Percentiles rank a stretch among this genome's conserved stretches.
phyloP scores from a whole-genome alignment of 2,888 invertebrate species.

The Apantesis nais region DNA sequence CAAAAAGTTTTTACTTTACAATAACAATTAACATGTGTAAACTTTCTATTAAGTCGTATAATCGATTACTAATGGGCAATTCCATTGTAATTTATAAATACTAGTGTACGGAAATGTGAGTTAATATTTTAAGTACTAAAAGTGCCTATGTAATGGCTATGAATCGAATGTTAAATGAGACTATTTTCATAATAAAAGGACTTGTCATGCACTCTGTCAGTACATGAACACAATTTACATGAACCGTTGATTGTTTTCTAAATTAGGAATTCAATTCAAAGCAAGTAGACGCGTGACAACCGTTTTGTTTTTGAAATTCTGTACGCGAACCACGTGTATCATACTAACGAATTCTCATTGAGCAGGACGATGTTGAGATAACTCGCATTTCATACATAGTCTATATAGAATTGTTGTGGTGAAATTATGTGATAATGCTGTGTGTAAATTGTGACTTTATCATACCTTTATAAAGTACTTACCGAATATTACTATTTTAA shows the following conservation, averaged over 20 bases:
- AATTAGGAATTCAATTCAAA: conserved; percentile 56
- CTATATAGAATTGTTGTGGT: neutral
- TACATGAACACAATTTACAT: conserved; percentile 22
- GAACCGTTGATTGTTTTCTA: conserved; percentile 52
- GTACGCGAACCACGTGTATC: conserved; percentile 32
- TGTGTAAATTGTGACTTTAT: too few species aligned
- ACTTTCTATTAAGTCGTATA: neutral
- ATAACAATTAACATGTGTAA: too few species aligned
- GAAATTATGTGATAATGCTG: too few species aligned
- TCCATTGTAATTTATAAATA: neutral
- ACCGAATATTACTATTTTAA: too few species aligned
- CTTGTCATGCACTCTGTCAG: conserved; percentile 23
- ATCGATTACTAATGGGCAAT: neutral
- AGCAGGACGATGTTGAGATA: neutral
- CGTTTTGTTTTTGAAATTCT: conserved; percentile 52
- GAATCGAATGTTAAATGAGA: conserved; percentile 35
- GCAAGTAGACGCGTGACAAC: conserved; percentile 43
- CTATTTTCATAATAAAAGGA: conserved; percentile 40
- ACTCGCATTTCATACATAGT: neutral
- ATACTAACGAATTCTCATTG: conserved; percentile 21
- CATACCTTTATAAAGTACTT: too few species aligned
- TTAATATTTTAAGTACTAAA: neutral
- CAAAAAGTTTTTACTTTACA: neutral
- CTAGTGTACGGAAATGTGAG: neutral
- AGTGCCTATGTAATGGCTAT: conserved; percentile 9